Conservation (phyloP, 2,888 invertebrate genomes). For the Bruchidius siliquastri region DNA sequence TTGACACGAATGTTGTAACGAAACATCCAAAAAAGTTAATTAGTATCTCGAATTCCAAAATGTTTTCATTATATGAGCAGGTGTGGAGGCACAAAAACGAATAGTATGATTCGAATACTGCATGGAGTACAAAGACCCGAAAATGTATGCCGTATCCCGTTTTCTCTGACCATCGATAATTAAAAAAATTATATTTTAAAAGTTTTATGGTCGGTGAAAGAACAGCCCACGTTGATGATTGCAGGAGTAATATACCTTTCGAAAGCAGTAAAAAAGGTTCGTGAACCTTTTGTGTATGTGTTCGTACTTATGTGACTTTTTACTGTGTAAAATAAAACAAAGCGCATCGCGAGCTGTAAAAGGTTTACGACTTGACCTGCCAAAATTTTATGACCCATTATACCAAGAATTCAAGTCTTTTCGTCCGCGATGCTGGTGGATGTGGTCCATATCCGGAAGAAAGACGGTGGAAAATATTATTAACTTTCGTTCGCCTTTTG, state of each 20-base stretch:
- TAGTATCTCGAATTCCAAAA: too few species aligned
- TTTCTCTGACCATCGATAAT: not conserved
- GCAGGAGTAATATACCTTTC: not conserved
- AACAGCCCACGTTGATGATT: not conserved
- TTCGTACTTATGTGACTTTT: constrained; percentile 16
- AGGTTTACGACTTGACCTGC: constrained; percentile 26
- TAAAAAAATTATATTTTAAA: not conserved
- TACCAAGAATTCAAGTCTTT: constrained; percentile 14
- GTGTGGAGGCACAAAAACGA: too few species aligned
- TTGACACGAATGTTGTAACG: too few species aligned
- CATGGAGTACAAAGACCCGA: not conserved
- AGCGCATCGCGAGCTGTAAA: constrained; percentile 12
- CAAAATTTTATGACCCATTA: constrained; percentile 24
- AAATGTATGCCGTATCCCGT: not conserved
- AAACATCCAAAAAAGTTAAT: too few species aligned
- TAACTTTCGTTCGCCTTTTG: not conserved
- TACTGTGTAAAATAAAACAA: constrained; percentile 20
- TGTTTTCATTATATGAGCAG: too few species aligned
- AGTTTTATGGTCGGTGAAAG: not conserved
- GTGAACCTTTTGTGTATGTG: not conserved
- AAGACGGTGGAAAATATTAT: constrained; percentile 4
- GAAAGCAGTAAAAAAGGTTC: constrained; percentile 1
- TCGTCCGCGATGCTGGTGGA: constrained; percentile 3
- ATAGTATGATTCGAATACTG: not conserved
- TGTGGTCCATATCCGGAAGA: not conserved